Conservation (phyloP, 2,797 vertebrate genomes). For the Cheirogaleus major region DNA sequence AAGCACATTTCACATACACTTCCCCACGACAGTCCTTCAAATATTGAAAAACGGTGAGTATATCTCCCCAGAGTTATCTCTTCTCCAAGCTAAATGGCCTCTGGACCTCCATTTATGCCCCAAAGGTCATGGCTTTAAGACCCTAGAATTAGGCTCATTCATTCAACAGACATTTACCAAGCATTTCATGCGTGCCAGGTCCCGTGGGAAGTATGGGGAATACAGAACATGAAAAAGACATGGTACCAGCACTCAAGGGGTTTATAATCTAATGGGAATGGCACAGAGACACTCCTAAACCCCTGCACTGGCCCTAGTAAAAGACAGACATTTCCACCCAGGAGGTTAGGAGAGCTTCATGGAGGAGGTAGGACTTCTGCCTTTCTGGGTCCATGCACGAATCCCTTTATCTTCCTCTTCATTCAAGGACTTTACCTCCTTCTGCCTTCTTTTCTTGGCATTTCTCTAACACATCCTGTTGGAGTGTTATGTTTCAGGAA, state of each 20-base stretch:
- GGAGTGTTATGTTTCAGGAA: constrained; percentile 76
- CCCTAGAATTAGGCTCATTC: background rate
- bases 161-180: background rate
- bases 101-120: background rate
- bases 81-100: background rate
- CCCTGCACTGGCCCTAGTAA: background rate
- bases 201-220: background rate
- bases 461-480: constrained; percentile 78
- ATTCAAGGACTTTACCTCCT: constrained; percentile 73
- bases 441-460: constrained; percentile 77
- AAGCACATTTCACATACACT: background rate
- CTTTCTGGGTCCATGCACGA: background rate
- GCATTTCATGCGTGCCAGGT: background rate
- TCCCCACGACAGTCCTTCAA: background rate
- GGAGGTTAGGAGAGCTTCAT: background rate
- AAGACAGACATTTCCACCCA: background rate
- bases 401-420: constrained; percentile 42
- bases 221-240: background rate
- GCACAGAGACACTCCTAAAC: background rate
- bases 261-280: background rate
- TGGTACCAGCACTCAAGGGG: background rate
- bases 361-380: background rate
- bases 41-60: background rate
- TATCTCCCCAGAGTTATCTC: background rate
- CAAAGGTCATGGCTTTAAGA: background rate